Evolutionary conservation across 2,888 invertebrate species (phyloP).

Genomic region (Tenthredo livida): DNA sequence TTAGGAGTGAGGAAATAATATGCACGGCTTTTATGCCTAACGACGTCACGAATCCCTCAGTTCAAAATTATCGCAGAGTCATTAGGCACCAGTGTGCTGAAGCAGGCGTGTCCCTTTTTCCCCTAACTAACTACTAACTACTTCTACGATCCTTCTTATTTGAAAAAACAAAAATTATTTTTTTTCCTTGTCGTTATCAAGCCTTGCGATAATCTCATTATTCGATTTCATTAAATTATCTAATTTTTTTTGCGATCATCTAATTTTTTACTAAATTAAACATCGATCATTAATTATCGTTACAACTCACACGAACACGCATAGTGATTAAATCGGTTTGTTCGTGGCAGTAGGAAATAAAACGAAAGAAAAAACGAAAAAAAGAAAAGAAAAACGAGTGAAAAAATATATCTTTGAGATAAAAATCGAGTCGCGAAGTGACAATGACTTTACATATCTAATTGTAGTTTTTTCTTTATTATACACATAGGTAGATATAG

Average conservation of each 20-base stretch:
- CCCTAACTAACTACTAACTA: not conserved
- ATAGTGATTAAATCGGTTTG: too few species aligned
- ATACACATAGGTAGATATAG: not conserved
- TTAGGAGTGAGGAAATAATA: not conserved
- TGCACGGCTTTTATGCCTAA: not conserved
- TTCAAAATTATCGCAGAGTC: slow-evolving; percentile 30
- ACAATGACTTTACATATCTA: too few species aligned
- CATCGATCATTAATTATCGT: too few species aligned
- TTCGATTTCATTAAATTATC: not conserved
- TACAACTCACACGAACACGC: too few species aligned
- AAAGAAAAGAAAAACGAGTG: too few species aligned
- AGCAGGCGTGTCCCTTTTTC: slow-evolving; percentile 18
- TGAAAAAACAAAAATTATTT: too few species aligned
- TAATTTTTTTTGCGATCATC: too few species aligned
- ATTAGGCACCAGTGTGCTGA: slow-evolving; percentile 8
- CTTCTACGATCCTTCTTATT: not conserved
- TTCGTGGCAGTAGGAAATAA: too few species aligned
- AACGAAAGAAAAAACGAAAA: too few species aligned
- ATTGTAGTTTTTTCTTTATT: not conserved
- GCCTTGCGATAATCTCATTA: not conserved
- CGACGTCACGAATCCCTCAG: slow-evolving; percentile 19
- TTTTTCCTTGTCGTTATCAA: not conserved
- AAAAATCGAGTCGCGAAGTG: too few species aligned
- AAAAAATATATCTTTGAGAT: too few species aligned
- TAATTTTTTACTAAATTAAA: too few species aligned